phyloP scores from a whole-genome alignment of 2,888 invertebrate species.

The Scaptomyza flava region DNA sequence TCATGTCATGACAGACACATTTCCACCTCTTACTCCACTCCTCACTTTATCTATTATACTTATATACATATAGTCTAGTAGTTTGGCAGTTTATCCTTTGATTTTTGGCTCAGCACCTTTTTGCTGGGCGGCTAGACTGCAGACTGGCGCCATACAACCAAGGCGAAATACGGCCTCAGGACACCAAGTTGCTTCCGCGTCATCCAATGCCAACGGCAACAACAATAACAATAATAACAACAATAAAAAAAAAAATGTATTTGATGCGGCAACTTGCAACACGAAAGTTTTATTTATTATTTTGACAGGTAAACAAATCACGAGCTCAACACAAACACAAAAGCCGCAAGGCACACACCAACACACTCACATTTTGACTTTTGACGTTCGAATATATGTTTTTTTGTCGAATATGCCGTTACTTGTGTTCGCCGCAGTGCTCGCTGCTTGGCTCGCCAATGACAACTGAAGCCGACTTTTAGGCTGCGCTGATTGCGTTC shows the following conservation, averaged over 20 bases:
- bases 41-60: background rate
- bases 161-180: conserved; percentile 32
- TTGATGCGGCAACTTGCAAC: conserved; percentile 75
- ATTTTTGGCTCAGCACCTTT: conserved; percentile 45
- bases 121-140: conserved; percentile 6
- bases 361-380: conserved; percentile 58
- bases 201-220: conserved; percentile 69
- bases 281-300: conserved; percentile 80
- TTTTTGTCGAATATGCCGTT: conserved; percentile 18
- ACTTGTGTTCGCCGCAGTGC: conserved; percentile 37
- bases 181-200: conserved; percentile 41
- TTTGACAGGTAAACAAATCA: conserved; percentile 80
- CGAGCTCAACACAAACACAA: conserved; percentile 55
- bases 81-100: conserved; percentile 36
- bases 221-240: conserved; percentile 36
- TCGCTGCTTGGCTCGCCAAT: conserved; percentile 50
- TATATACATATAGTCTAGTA: background rate
- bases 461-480: conserved; percentile 74
- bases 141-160: conserved; percentile 40
- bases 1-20: conserved; percentile 34
- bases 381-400: conserved; percentile 8
- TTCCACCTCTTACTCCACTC: background rate
- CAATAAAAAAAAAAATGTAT: conserved; percentile 52
- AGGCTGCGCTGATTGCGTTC: conserved; percentile 62
- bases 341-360: conserved; percentile 33